A percentile compares a stretch with the other conserved stretches of the same genome.
Evolutionary conservation across 2,888 invertebrate species (phyloP).

Genomic region (Dinocampus coccinellae): DNA sequence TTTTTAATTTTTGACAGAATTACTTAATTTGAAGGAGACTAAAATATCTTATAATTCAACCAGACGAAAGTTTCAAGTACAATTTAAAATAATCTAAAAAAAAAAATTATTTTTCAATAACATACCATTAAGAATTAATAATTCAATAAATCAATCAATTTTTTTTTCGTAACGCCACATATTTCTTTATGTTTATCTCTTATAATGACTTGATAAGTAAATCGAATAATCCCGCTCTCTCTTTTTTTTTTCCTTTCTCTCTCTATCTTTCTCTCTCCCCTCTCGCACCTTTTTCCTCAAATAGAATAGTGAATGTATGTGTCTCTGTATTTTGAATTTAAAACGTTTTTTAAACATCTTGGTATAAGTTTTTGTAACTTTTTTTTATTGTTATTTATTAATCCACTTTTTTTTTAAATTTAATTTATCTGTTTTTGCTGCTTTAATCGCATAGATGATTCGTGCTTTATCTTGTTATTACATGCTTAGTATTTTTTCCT

Average conservation of each 20-base stretch:
- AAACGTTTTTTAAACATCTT: constrained; percentile 16
- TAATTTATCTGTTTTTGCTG: constrained; percentile 67
- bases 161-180: not conserved
- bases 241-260: not conserved
- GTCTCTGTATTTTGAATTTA: not conserved
- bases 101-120: too few species aligned
- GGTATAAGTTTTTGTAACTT: constrained; percentile 30
- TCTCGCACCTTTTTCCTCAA: constrained; percentile 14
- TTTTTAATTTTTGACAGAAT: not conserved
- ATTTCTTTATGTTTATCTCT: not conserved
- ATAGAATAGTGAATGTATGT: not conserved
- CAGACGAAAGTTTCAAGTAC: too few species aligned
- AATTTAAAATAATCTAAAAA: too few species aligned
- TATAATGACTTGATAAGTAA: not conserved
- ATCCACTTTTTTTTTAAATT: constrained; percentile 35
- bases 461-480: constrained; percentile 69
- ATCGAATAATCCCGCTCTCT: constrained; percentile 1
- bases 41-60: too few species aligned
- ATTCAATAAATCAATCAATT: not conserved
- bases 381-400: constrained; percentile 23
- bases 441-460: not conserved
- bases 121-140: too few species aligned
- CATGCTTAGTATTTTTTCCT: constrained; percentile 70
- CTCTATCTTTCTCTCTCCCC: constrained; percentile 20
- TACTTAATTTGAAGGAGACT: not conserved